Evolutionary conservation across 1,140 invertebrate species (phyloP).

Genomic region (Aricia agestis): DNA sequence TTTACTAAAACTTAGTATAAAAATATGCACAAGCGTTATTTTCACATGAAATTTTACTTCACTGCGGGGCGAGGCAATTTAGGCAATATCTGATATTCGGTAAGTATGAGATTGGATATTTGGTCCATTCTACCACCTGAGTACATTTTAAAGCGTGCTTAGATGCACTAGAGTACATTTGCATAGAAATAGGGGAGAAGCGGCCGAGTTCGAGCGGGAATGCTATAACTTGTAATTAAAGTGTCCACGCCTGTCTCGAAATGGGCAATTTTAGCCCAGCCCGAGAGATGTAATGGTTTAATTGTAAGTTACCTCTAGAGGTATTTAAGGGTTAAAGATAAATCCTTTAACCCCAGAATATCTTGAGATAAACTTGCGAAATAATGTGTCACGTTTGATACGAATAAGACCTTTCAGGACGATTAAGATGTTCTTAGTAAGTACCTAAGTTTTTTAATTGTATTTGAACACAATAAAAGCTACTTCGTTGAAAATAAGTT

Average conservation of each 20-base stretch:
- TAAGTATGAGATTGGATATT: neutral
- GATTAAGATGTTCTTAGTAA: too few species aligned
- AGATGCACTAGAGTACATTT: constrained; percentile 28
- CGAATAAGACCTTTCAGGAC: too few species aligned
- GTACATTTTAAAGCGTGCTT: constrained; percentile 15
- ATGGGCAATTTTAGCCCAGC: constrained; percentile 26
- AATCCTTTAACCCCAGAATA: neutral
- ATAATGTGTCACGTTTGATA: too few species aligned
- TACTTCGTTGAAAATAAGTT: too few species aligned
- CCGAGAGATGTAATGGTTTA: constrained; percentile 20
- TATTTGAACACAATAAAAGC: too few species aligned
- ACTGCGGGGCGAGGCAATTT: neutral
- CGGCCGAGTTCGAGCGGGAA: constrained; percentile 28
- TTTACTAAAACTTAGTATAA: neutral
- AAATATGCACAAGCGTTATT: neutral
- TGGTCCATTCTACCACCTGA: constrained; percentile 1
- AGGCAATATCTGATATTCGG: neutral
- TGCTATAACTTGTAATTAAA: constrained; percentile 36
- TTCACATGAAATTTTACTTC: neutral
- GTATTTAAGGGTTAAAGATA: neutral
- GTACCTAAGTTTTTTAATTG: too few species aligned
- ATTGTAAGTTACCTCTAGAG: constrained; percentile 2
- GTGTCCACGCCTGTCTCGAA: constrained; percentile 33
- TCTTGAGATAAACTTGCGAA: neutral
- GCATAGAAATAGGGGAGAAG: constrained; percentile 35